Conservation (phyloP, 2,888 invertebrate species). For the Chrysodeixis includens region DNA sequence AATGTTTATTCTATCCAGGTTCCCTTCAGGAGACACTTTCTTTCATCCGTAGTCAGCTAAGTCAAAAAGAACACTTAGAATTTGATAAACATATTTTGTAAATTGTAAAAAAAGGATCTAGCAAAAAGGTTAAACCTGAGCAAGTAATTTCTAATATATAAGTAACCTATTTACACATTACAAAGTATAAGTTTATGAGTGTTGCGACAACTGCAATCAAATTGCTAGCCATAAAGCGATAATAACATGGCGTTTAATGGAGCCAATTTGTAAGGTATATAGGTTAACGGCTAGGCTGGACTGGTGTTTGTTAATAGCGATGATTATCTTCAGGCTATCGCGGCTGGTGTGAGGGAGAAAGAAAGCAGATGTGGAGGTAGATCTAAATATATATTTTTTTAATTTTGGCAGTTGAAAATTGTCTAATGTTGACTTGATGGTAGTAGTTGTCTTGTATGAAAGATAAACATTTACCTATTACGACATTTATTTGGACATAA, state of each 20-base stretch:
- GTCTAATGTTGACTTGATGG: too few species aligned
- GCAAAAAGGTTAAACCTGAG: not conserved
- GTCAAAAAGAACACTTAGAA: too few species aligned
- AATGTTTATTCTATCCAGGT: too few species aligned
- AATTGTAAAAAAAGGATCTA: too few species aligned
- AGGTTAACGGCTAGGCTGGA: slow-evolving; percentile 1
- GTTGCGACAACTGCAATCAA: slow-evolving; percentile 4
- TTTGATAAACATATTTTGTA: too few species aligned
- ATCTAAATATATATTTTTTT: too few species aligned
- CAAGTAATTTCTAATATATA: not conserved
- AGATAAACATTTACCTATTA: too few species aligned
- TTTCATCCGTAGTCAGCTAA: too few species aligned
- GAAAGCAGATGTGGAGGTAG: not conserved
- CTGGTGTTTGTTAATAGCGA: slow-evolving; percentile 4
- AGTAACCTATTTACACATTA: slow-evolving; percentile 3
- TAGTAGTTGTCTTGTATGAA: too few species aligned
- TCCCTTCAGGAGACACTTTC: too few species aligned
- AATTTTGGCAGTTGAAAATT: too few species aligned
- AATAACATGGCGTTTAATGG: not conserved
- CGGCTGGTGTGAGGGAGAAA: not conserved
- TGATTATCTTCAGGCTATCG: not conserved
- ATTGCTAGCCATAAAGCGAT: not conserved
- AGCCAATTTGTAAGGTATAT: slow-evolving; percentile 4
- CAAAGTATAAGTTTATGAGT: not conserved
- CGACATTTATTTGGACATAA: too few species aligned